Evolutionary conservation across 2,797 vertebrate species (phyloP), one percentile per base, ranked within the genome.

Genomic region (Xerus rutilus): DNA sequence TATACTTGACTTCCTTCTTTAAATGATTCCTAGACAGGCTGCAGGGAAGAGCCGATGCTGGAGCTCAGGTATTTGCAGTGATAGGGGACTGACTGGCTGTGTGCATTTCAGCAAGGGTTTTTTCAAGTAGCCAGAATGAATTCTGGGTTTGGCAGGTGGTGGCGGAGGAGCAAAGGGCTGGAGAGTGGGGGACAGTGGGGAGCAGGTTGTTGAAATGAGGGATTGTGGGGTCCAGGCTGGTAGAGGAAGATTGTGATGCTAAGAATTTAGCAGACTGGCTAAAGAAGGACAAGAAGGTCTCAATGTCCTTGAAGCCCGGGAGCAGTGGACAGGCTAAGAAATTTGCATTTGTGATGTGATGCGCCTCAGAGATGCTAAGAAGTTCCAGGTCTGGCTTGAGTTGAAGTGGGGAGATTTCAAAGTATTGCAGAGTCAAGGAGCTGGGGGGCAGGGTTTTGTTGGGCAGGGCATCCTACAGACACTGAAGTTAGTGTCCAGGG

Each of bases 1-100:
- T 83, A 32, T 47, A 76, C 54, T 82, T 82, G 79, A 83, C 79
- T 96, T 95, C 84, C 30, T 77, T 59, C 62, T 81, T 82, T 65
- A 83, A 17, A n/a, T 49, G 69, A 69, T 91, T 54, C 74, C 28
- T 47, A 77, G 73, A 59, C 47, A 30, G 87, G n/a, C 67, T 82
- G 39, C 32, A 64, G 43, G 64, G 69, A 69, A 86, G 88, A 12
- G 47, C 4, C 0, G 43, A 52, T 62, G 45, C 28, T 15, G 30
- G 47, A 67, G 78, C 45, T 17, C 10, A 13, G 0, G 28, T 20
- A 1, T 81, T 62, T 82, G 39, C 77, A 62, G 67, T 11, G 45
- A 81, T 82, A 39, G 35, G 43, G 85, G 70, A 9, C 17, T 25
- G 28, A n/a, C 3, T 45, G 70, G n/a, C 15, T 30, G 18, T 3